phyloP scores from a whole-genome alignment of 1,140 invertebrate genomes.

The Sogatella furcifera region DNA sequence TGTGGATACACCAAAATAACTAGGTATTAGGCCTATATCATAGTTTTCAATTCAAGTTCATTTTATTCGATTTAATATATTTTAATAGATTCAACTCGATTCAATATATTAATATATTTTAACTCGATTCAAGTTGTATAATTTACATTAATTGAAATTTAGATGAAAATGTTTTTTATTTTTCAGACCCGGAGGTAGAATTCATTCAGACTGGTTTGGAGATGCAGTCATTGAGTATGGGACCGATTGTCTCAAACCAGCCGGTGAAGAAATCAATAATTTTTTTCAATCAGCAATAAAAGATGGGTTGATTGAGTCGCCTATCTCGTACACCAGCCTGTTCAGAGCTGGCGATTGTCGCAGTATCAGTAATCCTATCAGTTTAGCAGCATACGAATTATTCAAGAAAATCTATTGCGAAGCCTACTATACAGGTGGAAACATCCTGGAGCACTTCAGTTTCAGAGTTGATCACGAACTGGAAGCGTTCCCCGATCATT shows the following conservation, averaged over 20 bases:
- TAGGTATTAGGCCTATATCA: no score
- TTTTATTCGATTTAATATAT: no score
- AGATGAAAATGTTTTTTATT: no score
- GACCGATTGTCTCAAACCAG: constrained; percentile 49
- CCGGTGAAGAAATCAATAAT: constrained; percentile 48
- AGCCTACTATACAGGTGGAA: constrained; percentile 31
- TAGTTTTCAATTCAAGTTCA: no score
- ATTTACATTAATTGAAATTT: no score
- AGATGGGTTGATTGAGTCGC: constrained; percentile 45
- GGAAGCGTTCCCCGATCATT: constrained; percentile 1
- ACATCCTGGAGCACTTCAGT: background rate
- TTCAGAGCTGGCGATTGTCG: constrained; percentile 55
- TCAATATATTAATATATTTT: no score
- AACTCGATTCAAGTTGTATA: no score
- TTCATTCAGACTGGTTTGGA: constrained; percentile 60
- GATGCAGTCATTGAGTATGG: constrained; percentile 63
- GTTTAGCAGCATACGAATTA: constrained; percentile 47
- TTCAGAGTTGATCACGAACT: constrained; percentile 15
- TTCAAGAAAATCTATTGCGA: constrained; percentile 52
- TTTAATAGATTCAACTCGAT: no score
- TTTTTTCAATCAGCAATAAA: constrained; percentile 51
- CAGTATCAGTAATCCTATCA: constrained; percentile 45
- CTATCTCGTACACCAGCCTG: constrained; percentile 33
- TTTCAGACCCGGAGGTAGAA: constrained; percentile 52
- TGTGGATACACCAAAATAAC: no score